Base-by-base conservation (phyloP, 2,888 invertebrate species). In the Epirrhoe alternata region DNA sequence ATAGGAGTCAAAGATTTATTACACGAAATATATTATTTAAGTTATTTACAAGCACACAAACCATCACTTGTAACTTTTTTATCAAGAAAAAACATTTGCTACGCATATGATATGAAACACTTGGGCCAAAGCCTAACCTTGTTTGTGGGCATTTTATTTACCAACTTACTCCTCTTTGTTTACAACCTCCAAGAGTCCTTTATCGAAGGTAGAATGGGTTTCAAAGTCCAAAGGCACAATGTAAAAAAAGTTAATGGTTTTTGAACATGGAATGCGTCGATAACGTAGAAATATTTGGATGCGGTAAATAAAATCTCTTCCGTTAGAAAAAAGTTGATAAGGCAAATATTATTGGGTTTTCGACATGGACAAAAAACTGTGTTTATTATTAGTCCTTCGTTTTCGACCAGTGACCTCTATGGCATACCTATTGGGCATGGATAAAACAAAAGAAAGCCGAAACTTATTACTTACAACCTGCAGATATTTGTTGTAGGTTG, bases 181-280 rank as follows among this genome's bases (percentile, higher is more conserved):
- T 47, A 16, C 14, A 47, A 47, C 7, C 14, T 47, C 12, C 6
- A 16, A 47, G 14, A 47, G 47, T 16, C 47, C 47, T 47, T 47
- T 47, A 47, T 16, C 14, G 7, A 16, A 7, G 47, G 47, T 47
- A 47, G 47, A 47, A 16, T 14, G 14, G 6, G 47, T 7, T 47
- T 47, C 38, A 47, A 47, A 14, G 47, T 47, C 47, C 47, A 47
- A 51, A 31, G 24, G 10, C 30, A 12, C 24, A 51, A 24, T 0
- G n/a, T 30, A 51, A 51, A 50, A 51, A 51, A 51, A 51, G 51
- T 51, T 51, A 51, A 51, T 51, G 51, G 30, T 24, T 30, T 30
- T 51, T 24, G 12, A 24, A 51, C 24, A 12, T 58, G 61, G 64
- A 55, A 66, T 53, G 63, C 57, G 60, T 12, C 24, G 51, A 30